Percentiles rank a stretch among this genome's conserved stretches.
phyloP scores from a whole-genome alignment of 2,888 invertebrate species.

The Pseudococcus longispinus region DNA sequence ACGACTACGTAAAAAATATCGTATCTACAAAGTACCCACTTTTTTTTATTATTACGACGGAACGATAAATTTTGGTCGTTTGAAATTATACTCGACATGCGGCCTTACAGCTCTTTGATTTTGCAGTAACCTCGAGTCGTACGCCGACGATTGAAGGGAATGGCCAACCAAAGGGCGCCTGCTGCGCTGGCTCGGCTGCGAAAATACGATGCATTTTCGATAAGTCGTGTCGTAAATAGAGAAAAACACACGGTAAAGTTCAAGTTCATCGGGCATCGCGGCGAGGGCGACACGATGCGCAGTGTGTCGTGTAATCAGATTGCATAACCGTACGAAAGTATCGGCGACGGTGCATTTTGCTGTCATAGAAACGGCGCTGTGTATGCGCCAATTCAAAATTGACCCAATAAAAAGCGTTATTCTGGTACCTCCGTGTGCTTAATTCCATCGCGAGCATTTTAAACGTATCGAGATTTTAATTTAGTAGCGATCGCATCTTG shows the following conservation, averaged over 20 bases:
- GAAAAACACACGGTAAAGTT: not conserved
- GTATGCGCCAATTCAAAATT: not conserved
- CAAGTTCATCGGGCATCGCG: not conserved
- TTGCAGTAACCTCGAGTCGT: not conserved
- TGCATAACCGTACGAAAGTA: not conserved
- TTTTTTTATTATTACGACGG: not conserved
- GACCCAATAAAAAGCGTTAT: not conserved
- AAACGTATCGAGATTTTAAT: not conserved
- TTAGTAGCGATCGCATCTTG: not conserved
- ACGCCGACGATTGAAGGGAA: too few species aligned
- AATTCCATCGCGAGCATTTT: not conserved
- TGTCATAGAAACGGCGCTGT: not conserved
- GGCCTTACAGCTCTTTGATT: not conserved
- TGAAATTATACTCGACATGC: not conserved
- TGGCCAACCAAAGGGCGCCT: not conserved
- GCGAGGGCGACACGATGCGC: not conserved
- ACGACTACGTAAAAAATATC: not conserved
- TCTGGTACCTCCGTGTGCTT: not conserved
- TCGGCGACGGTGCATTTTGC: not conserved
- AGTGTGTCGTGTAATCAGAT: constrained; percentile 7
- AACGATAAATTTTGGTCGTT: not conserved
- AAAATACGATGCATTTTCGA: not conserved
- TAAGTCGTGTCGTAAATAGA: not conserved
- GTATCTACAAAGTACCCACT: not conserved
- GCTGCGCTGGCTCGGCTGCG: not conserved